Evolutionary conservation across 2,113 vertebrate species (phyloP).

Genomic region (Gracilinanus agilis): DNA sequence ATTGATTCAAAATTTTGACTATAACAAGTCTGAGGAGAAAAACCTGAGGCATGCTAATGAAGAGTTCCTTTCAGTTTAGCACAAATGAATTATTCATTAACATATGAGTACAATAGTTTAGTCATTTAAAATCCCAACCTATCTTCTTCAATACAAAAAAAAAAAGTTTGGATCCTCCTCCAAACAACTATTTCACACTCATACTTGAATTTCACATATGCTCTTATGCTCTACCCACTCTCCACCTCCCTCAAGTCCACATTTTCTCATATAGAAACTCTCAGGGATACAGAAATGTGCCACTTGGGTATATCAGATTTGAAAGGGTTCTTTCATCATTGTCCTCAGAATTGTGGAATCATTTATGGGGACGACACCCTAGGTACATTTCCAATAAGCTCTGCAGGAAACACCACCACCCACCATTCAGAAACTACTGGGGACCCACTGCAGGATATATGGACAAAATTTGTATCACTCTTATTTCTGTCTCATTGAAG

Average conservation of each 20-base stretch:
- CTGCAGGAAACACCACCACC: background rate
- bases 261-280: background rate
- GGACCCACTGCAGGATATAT: background rate
- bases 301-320: background rate
- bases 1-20: too few species aligned
- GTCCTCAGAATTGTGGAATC: background rate
- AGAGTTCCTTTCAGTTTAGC: background rate
- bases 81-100: background rate
- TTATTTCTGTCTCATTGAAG: background rate
- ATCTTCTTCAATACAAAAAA: too few species aligned
- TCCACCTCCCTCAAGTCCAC: background rate
- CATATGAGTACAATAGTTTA: background rate
- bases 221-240: background rate
- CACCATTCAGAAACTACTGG: background rate
- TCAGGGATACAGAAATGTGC: background rate
- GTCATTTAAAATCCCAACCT: too few species aligned
- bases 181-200: background rate
- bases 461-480: background rate
- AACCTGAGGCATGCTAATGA: background rate
- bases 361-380: background rate
- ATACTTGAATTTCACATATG: background rate
- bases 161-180: background rate
- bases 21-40: background rate
- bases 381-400: background rate
- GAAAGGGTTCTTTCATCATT: background rate